Evolutionary conservation across 2,888 invertebrate species (phyloP), one percentile per base, ranked within the genome.

Genomic region (Parthenolecanium corni): DNA sequence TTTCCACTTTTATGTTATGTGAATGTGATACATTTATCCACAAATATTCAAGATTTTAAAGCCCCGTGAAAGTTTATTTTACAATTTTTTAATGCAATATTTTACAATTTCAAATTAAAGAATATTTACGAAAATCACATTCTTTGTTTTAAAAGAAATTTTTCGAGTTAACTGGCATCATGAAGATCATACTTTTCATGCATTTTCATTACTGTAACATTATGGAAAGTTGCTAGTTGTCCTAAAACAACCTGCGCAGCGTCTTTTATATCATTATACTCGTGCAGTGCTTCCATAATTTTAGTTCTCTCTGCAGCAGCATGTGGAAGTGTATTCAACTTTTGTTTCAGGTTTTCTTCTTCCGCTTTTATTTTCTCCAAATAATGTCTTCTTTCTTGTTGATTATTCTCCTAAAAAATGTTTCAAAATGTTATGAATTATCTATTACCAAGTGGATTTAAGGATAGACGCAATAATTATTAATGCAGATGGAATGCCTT

Each of bases 261-360:
- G 52, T 67, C 67, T 53, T 67, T 67, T 14, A 66, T 64, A 16
- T 67, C 66, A 46, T 67, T 67, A 46, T 66, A 67, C 11, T 66
- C 51, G 52, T 67, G 67, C 21, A 67, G 51, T n/a, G 64, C 62
- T 20, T 61, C 58, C 67, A 67, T 66, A 16, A 66, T 65, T 38
- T 63, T 20, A 24, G 64, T 47, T 16, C 61, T 49, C 47, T 64
- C 44, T 5, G 31, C 31, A 5, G 52, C 31, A 42, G 57, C 46
- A 14, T 57, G 21, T 52, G 42, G 40, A 9, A 65, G 47, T 38
- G 18, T 23, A 36, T 53, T 46, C 2, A 66, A 36, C 44, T 52
- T 61, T 44, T 21, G 25, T 16, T 65, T 25, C 11, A 65, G 18
- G 1, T 56, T 24, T 6, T 61, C 38, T 56, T 65, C 47, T 56